Evolutionary conservation across 1,140 invertebrate species (phyloP).

Genomic region (Drosophila arizonae): DNA sequence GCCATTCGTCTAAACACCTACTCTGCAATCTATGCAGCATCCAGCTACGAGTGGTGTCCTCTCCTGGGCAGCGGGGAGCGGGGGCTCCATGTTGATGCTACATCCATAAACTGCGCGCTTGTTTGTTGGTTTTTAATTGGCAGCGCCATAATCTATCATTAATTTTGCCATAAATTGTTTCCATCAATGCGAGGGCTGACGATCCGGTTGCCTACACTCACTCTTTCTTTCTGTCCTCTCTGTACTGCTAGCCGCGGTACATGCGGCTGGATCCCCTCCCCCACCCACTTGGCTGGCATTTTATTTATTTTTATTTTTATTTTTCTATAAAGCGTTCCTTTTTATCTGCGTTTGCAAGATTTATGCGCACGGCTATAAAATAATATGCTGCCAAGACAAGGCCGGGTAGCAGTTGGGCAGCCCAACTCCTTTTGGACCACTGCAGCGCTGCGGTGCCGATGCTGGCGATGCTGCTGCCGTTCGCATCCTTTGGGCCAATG

Average conservation of each 20-base stretch:
- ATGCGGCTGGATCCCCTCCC: neutral
- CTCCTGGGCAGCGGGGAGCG: neutral
- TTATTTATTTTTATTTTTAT: slow-evolving; percentile 81
- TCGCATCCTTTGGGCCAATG: slow-evolving; percentile 75
- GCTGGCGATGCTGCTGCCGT: slow-evolving; percentile 12
- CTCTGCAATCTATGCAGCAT: slow-evolving; percentile 44
- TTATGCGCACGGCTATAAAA: slow-evolving; percentile 80
- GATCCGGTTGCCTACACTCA: slow-evolving; percentile 62
- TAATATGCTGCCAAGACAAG: slow-evolving; percentile 78
- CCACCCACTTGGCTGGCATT: slow-evolving; percentile 31
- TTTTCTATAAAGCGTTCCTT: slow-evolving; percentile 79
- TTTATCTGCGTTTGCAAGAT: slow-evolving; percentile 82
- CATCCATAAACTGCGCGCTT: slow-evolving; percentile 73
- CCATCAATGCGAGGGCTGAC: slow-evolving; percentile 77
- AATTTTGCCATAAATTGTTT: slow-evolving; percentile 81
- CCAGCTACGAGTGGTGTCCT: slow-evolving; percentile 1
- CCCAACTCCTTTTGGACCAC: slow-evolving; percentile 43
- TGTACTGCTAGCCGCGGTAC: neutral
- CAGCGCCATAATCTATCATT: slow-evolving; percentile 81
- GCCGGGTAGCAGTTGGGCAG: slow-evolving; percentile 36
- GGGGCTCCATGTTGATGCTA: slow-evolving; percentile 36
- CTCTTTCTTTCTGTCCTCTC: slow-evolving; percentile 15
- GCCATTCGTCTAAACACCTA: slow-evolving; percentile 75
- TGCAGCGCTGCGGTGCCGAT: neutral
- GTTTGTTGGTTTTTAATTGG: slow-evolving; percentile 82